phyloP scores from a whole-genome alignment of 2,113 vertebrate species.

The Crotalus viridis region DNA sequence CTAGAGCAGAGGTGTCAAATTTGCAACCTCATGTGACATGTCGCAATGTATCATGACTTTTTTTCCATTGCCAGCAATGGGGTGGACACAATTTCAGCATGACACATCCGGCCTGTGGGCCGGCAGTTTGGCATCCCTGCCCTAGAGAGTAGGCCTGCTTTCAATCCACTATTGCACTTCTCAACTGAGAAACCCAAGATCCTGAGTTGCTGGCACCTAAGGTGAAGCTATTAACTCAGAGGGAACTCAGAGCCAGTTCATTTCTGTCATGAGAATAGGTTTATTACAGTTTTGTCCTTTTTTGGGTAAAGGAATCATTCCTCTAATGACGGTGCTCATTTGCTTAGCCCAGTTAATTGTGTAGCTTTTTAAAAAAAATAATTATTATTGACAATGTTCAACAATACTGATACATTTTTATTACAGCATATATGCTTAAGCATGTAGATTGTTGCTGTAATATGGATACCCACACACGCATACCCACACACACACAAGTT shows the following conservation, averaged over 20 bases:
- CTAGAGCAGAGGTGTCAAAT: too few relatives aligned
- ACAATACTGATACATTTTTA: neutral
- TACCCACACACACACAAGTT: neutral
- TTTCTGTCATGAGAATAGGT: neutral
- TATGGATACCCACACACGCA: neutral
- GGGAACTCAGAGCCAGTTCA: neutral
- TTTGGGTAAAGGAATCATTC: neutral
- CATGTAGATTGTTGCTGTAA: neutral
- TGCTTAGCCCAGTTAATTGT: neutral
- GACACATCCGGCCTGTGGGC: too few relatives aligned
- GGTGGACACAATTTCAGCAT: too few relatives aligned
- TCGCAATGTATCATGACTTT: too few relatives aligned
- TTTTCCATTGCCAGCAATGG: too few relatives aligned
- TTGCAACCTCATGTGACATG: too few relatives aligned
- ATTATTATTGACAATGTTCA: neutral
- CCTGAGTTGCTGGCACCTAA: neutral
- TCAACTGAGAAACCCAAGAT: neutral
- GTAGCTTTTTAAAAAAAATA: neutral
- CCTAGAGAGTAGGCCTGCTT: neutral
- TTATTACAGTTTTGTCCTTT: neutral
- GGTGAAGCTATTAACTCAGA: neutral
- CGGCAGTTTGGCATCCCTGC: too few relatives aligned
- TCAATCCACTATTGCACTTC: neutral
- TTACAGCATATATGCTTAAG: neutral
- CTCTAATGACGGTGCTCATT: neutral